Evolutionary conservation across 2,797 vertebrate species (phyloP), one percentile per base, ranked within the genome.

Genomic region (Mionectes olivaceus): DNA sequence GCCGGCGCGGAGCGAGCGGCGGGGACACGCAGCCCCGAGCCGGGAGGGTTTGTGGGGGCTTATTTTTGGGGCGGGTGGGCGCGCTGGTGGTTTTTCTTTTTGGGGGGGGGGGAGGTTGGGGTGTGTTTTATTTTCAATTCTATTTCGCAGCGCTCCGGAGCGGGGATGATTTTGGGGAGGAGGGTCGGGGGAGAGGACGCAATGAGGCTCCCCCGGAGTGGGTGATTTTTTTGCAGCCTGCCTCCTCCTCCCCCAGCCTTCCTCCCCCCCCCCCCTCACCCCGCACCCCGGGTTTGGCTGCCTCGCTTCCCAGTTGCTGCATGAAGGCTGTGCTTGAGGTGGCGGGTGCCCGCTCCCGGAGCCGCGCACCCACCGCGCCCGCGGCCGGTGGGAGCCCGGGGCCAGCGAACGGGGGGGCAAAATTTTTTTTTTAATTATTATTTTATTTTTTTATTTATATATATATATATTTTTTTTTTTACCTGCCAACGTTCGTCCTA

Each of bases 241-340:
- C 90, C 87, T 92, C 92, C 92, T 87, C 89, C 92, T 60, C 88
- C 87, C 59, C 77, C 81, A 14, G 12, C 56, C 77, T 24, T 59
- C n/a, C n/a, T n/a, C n/a, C n/a, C n/a, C n/a, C 35, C 44, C 56
- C 41, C 65, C 47, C 22, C 22, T 12, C 22, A 44, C 43, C 43
- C 43, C 46, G 46, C 46, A 46, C 46, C 46, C 46, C 68, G 50
- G 47, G 9, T 64, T 63, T 71, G 78, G 59, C 85, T 67, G 91
- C 93, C 89, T 93, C 80, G 23, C 55, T 93, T 63, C 56, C 87
- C 94, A 76, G 80, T 93, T 93, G 95, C 94, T 96, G 96, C 96
- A 96, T 93, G 90, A 76, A 90, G 95, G 90, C 85, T 91, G 87
- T 61, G 70, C 64, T 84, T 41, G 71, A 79, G 91, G 90, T 57